phyloP scores from a whole-genome alignment of 2,797 vertebrate genomes.

The Thaleichthys pacificus region DNA sequence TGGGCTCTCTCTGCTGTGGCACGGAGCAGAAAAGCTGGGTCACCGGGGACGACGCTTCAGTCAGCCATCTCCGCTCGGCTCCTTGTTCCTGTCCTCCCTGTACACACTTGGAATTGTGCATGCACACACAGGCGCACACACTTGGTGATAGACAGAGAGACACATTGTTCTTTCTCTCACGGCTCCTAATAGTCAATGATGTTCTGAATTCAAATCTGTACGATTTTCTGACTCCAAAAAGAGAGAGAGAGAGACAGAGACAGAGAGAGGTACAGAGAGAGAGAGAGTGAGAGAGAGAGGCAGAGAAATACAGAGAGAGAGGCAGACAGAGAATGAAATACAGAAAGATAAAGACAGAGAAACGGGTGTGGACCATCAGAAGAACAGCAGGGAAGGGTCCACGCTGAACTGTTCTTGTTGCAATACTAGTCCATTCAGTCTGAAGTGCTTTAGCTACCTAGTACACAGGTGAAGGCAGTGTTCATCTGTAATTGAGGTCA shows the following conservation, averaged over 20 bases:
- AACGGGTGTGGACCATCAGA: background rate
- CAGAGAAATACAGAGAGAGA: background rate
- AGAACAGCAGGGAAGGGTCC: too few relatives aligned
- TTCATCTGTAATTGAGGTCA: too few relatives aligned
- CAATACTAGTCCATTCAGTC: too few relatives aligned
- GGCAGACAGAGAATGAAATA: background rate
- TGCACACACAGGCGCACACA: background rate
- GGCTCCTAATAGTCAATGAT: constrained; percentile 24
- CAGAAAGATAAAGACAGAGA: background rate
- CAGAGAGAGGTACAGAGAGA: background rate
- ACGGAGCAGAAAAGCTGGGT: background rate
- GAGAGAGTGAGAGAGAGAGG: background rate
- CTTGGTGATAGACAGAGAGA: constrained; percentile 6
- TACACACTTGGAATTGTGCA: background rate
- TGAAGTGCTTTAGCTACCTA: too few relatives aligned
- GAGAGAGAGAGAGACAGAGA: background rate
- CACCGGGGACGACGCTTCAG: constrained; percentile 30
- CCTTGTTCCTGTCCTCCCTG: constrained; percentile 48
- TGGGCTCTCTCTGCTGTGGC: background rate
- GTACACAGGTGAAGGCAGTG: too few relatives aligned
- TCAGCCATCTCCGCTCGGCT: constrained; percentile 21
- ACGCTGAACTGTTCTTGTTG: too few relatives aligned
- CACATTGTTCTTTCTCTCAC: constrained; percentile 47
- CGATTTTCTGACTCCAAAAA: constrained; percentile 19
- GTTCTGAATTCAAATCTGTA: constrained; percentile 18